A percentile compares a stretch with the other conserved stretches of the same genome.
Conservation (phyloP, 2,113 vertebrate species). For the Microtus oregoni region DNA sequence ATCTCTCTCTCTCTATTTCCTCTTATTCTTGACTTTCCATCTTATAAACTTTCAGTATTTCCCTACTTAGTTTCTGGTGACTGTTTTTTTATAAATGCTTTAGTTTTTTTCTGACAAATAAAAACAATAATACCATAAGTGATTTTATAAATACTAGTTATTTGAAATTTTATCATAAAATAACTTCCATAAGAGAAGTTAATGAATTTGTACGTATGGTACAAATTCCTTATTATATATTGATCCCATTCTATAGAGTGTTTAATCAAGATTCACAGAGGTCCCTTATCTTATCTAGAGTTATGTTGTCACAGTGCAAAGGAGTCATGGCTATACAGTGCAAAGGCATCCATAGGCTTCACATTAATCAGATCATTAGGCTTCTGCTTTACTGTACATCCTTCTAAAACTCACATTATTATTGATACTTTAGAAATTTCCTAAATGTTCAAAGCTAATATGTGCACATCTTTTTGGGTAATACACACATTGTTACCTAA, state of each 20-base stretch:
- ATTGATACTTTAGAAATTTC: too few relatives aligned
- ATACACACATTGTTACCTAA: neutral
- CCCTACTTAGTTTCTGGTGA: neutral
- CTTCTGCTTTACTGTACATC: neutral
- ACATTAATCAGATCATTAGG: neutral
- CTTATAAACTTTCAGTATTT: neutral
- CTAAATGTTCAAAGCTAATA: neutral
- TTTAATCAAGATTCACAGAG: neutral
- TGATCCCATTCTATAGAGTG: neutral
- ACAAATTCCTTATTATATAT: neutral
- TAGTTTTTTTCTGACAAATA: neutral
- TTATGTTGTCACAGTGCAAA: neutral
- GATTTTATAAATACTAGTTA: neutral
- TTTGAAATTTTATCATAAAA: neutral
- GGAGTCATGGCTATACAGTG: neutral
- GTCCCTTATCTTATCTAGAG: neutral
- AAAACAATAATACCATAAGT: neutral
- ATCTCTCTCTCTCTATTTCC: neutral
- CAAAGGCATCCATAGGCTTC: too few relatives aligned
- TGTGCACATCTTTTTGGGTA: neutral
- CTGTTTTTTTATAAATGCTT: neutral
- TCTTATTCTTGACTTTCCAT: accelerated
- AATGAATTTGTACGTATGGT: too few relatives aligned
- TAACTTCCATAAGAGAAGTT: neutral
- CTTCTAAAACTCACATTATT: neutral